These are phyloP conservation scores for Megalopta genalis DNA, from an alignment of 1,140 invertebrate genomes.

Conservation along the genomic window DNA sequence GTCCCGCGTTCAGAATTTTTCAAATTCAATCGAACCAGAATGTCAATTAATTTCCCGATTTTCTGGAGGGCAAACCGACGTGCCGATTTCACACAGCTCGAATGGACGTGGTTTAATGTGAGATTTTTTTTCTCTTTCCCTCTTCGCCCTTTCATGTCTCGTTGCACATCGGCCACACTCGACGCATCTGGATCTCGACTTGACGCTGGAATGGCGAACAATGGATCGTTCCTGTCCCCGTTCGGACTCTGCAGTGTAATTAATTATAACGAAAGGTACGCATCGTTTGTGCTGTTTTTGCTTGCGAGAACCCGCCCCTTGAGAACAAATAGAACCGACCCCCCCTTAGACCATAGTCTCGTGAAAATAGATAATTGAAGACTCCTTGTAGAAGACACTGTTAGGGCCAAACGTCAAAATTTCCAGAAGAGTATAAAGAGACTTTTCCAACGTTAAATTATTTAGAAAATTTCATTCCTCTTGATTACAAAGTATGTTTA, in stretches of 20 bases:
- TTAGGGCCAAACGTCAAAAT: too few species aligned
- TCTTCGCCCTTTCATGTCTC: constrained; percentile 14
- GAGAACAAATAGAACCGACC: neutral
- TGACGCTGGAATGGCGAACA: constrained; percentile 27
- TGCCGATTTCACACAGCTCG: neutral
- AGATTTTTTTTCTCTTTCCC: neutral
- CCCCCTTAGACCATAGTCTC: neutral
- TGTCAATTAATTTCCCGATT: neutral
- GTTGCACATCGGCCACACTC: neutral
- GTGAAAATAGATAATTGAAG: too few species aligned
- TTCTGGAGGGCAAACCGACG: neutral
- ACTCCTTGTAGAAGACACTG: too few species aligned
- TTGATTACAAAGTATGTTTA: too few species aligned
- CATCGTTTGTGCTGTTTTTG: constrained; percentile 42
- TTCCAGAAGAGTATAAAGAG: too few species aligned
- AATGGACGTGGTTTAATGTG: neutral
- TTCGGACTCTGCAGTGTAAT: constrained; percentile 46
- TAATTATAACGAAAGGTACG: constrained; percentile 52
- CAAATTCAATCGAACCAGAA: too few species aligned
- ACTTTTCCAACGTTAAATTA: too few species aligned
- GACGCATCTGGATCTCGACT: constrained; percentile 3
- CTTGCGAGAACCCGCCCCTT: constrained; percentile 21
- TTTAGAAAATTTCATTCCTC: too few species aligned
- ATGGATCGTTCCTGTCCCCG: neutral
- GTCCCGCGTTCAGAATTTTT: too few species aligned